Conservation (phyloP, 2,113 vertebrate genomes). For the Bubo scandiacus region DNA sequence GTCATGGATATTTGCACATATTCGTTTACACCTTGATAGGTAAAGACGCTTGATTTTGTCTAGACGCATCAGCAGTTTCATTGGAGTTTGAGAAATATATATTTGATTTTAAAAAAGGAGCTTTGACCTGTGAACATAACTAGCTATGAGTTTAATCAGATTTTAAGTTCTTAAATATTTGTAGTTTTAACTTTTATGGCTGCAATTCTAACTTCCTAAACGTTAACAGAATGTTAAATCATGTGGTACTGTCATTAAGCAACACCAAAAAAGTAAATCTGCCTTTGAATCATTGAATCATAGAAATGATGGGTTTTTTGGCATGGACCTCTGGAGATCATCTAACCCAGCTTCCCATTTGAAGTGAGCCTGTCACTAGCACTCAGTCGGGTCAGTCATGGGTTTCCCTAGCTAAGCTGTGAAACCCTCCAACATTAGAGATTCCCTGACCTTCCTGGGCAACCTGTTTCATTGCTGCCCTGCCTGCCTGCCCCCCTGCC, state of each 20-base stretch:
- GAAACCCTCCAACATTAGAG: neutral
- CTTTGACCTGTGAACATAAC: neutral
- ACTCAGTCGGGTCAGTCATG: neutral
- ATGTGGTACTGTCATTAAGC: neutral
- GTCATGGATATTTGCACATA: neutral
- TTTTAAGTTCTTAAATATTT: neutral
- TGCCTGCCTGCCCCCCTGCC: rapidly evolving
- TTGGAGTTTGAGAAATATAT: neutral
- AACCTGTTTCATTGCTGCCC: neutral
- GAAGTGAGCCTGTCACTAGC: neutral
- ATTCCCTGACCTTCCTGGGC: rapidly evolving
- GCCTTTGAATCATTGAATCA: neutral
- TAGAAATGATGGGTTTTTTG: neutral
- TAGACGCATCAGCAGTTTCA: neutral
- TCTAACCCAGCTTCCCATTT: neutral
- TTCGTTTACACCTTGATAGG: neutral
- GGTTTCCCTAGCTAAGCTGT: neutral
- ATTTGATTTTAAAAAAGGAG: neutral
- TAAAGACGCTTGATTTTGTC: neutral
- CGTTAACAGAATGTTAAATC: neutral
- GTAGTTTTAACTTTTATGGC: neutral
- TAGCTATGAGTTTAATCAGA: neutral
- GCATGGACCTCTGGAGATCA: neutral
- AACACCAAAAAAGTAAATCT: neutral
- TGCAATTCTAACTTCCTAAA: neutral